These are phyloP conservation scores for Trichogramma evanescens DNA, from an alignment of 2,888 invertebrate genomes.

Conservation along the genomic window DNA sequence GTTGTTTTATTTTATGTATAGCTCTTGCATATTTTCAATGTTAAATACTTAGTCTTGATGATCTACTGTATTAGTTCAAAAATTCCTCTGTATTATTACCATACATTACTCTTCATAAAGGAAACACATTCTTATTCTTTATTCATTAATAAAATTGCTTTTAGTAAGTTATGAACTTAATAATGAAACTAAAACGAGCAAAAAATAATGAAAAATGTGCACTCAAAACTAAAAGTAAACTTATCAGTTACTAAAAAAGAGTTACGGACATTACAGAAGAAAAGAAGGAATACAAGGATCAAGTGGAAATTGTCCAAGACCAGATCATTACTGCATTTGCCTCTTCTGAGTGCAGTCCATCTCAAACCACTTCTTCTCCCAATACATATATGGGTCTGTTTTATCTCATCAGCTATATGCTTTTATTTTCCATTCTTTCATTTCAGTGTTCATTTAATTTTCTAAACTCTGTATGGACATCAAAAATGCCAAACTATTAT, in stretches of 20 bases:
- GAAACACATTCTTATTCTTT: too few relatives aligned
- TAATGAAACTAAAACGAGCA: too few relatives aligned
- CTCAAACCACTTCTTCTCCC: constrained; percentile 44
- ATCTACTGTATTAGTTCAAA: too few relatives aligned
- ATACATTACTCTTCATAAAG: too few relatives aligned
- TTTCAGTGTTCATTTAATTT: constrained; percentile 23
- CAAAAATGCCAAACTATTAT: too few relatives aligned
- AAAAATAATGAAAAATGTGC: not conserved
- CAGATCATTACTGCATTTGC: constrained; percentile 41
- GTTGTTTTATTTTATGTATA: constrained; percentile 5
- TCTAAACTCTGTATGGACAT: too few relatives aligned
- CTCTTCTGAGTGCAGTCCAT: constrained; percentile 44
- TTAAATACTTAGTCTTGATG: too few relatives aligned
- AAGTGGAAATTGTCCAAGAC: constrained; percentile 41
- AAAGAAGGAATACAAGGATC: constrained; percentile 43
- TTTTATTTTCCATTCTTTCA: constrained; percentile 27
- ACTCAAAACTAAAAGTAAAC: constrained; percentile 10
- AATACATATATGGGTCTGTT: constrained; percentile 47
- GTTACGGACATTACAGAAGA: constrained; percentile 46
- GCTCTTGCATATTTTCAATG: too few relatives aligned
- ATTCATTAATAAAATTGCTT: too few relatives aligned
- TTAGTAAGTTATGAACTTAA: too few relatives aligned
- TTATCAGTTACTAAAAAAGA: constrained; percentile 34
- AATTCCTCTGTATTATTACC: too few relatives aligned
- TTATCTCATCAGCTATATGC: constrained; percentile 42